These are phyloP conservation scores for Limanda limanda DNA, from an alignment of 2,113 vertebrate genomes.

Conservation along the genomic window DNA sequence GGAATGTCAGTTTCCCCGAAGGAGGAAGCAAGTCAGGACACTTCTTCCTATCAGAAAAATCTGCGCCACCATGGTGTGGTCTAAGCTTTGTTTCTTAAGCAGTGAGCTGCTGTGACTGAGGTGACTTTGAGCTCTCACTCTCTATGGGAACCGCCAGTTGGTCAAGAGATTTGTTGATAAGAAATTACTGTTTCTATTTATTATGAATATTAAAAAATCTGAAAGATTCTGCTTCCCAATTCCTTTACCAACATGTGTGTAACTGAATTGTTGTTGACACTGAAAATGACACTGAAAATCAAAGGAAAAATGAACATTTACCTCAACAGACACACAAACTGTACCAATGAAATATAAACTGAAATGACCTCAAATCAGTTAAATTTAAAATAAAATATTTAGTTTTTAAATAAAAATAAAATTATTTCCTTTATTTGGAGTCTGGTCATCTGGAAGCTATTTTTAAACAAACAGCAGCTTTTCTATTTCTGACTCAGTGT, in stretches of 20 bases:
- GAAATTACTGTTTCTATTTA: background rate
- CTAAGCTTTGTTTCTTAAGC: constrained; percentile 24
- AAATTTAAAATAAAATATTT: background rate
- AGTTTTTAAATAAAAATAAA: background rate
- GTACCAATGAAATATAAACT: background rate
- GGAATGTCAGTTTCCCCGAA: constrained; percentile 32
- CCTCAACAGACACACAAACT: no score
- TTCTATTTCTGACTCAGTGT: constrained; percentile 43
- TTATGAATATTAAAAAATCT: no score
- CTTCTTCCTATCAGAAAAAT: constrained; percentile 28
- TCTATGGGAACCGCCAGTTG: constrained; percentile 17
- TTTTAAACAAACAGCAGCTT: constrained; percentile 44
- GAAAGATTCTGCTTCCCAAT: no score
- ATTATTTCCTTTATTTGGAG: constrained; percentile 13
- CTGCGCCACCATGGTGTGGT: constrained; percentile 3
- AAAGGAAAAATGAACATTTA: background rate
- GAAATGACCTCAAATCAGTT: background rate
- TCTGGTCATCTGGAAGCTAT: constrained; percentile 35
- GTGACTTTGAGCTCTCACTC: constrained; percentile 32
- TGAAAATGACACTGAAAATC: background rate
- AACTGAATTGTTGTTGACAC: constrained; percentile 6
- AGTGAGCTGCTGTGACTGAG: constrained; percentile 36
- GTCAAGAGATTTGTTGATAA: background rate
- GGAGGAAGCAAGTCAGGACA: constrained; percentile 38
- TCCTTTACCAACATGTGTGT: constrained; percentile 7